Percentiles rank a stretch among this genome's conserved stretches.
phyloP scores from a whole-genome alignment of 2,797 vertebrate genomes.

The Hafferia zeledoni region DNA sequence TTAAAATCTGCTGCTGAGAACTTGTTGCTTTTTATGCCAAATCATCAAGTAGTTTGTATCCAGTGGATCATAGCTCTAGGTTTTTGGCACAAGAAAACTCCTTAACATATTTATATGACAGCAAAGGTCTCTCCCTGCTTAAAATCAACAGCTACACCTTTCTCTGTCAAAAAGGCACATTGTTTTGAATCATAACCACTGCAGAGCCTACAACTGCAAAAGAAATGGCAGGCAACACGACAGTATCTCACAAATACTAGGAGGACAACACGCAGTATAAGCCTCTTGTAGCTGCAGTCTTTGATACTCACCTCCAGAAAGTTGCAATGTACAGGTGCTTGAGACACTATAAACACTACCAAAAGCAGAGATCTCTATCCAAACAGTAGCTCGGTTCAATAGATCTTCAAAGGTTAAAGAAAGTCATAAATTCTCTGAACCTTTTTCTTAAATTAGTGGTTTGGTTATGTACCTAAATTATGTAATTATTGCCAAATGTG shows the following conservation, averaged over 20 bases:
- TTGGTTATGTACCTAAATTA: neutral
- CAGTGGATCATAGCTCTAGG: neutral
- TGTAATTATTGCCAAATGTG: neutral
- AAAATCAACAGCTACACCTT: neutral
- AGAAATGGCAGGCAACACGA: neutral
- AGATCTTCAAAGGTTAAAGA: neutral
- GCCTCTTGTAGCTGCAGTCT: neutral
- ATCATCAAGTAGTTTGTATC: neutral
- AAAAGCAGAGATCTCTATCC: neutral
- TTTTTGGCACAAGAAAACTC: neutral
- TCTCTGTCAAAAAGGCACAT: neutral
- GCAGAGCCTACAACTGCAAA: neutral
- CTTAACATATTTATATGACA: rapidly evolving
- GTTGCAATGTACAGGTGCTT: neutral
- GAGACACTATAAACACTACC: neutral
- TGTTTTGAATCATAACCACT: neutral
- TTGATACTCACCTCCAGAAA: neutral
- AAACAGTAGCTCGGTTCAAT: neutral
- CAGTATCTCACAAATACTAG: neutral
- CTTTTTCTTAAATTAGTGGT: neutral
- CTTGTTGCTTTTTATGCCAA: neutral
- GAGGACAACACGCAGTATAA: neutral
- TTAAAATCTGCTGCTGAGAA: neutral
- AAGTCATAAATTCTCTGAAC: neutral
- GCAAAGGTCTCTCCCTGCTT: neutral